Evolutionary conservation across 2,888 invertebrate genomes (phyloP), one percentile per base, ranked within the genome.

Genomic region (Ectemnius cavifrons): DNA sequence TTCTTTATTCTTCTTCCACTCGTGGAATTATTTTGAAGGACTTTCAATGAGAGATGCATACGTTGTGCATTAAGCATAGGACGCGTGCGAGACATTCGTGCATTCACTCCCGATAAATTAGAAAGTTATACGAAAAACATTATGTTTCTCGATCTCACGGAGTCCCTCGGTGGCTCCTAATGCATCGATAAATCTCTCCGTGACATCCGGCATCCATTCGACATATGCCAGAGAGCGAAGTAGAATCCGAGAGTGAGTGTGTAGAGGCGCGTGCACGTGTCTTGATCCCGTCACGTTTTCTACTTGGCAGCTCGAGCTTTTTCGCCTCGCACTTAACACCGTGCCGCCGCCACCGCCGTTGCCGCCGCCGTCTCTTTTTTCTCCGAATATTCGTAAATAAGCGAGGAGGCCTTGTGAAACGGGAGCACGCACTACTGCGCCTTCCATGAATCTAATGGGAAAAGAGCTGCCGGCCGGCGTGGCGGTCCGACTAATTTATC

Each of bases 141-240:
- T 72, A 74, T 63, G 71, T 67, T 37, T 18, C 46, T 20, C 59
- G 62, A 57, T 56, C 66, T 49, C 63, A 52, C 58, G 65, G 67
- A 56, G 47, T 60, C 6, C 49, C 60, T 27, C 37, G 58, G 64
- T 45, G 70, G 14, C 18, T 61, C 61, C 70, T 82, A 77, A 80
- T 80, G 82, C 80, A 67, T 80, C 82, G 79, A 82, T 82, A 82
- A 82, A 80, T 82, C 76, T 78, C 66, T n/a, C 52, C 59, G 49
- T 63, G 58, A 63, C 45, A 46, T 65, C 61, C 57, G 61, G 66
- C 37, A 65, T 63, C 45, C 65, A 64, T 70, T 74, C 46, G 66
- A 66, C 73, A 62, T 58, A 69, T 72, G 63, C 65, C 58, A 60
- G 68, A 68, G 56, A 20, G 62, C 47, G 11, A 18, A 52, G 18